A percentile compares a stretch with the other conserved stretches of the same genome.
Evolutionary conservation across 2,113 vertebrate genomes (phyloP).

Genomic region (Labrus mixtus): DNA sequence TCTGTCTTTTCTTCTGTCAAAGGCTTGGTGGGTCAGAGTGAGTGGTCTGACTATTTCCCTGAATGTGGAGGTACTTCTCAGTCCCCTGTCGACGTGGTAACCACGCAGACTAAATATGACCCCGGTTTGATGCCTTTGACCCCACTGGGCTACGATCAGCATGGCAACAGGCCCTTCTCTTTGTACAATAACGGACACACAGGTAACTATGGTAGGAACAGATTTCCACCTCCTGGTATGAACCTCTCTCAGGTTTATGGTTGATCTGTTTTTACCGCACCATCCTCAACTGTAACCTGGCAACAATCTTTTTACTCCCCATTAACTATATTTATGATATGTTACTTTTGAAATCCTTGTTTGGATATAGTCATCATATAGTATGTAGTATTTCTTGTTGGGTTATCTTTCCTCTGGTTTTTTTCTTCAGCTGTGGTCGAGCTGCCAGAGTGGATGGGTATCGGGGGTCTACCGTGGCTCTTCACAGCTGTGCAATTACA

Average conservation of each 20-base stretch:
- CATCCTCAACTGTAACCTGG: conserved; percentile 11
- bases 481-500: conserved; percentile 90
- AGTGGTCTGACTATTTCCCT: conserved; percentile 86
- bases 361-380: background rate
- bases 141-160: conserved; percentile 83
- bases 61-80: conserved; percentile 88
- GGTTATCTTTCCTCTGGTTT: background rate
- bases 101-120: conserved; percentile 77
- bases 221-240: background rate
- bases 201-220: conserved; percentile 80
- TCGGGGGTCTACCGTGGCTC: conserved; percentile 85
- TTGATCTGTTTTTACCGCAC: conserved; percentile 15
- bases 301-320: background rate
- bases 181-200: conserved; percentile 92
- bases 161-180: conserved; percentile 74
- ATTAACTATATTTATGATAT: background rate
- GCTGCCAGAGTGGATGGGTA: conserved; percentile 85
- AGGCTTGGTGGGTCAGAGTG: conserved; percentile 88
- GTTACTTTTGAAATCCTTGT: background rate
- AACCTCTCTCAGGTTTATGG: conserved; percentile 1
- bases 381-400: background rate
- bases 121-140: conserved; percentile 79
- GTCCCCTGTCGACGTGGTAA: conserved; percentile 89
- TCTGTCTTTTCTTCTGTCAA: conserved; percentile 44
- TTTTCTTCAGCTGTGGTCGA: conserved; percentile 84